A percentile compares a stretch with the other conserved stretches of the same genome.
These are phyloP conservation scores for Argynnis bischoffii DNA, from an alignment of 2,888 invertebrate genomes.

Conservation along the genomic window DNA sequence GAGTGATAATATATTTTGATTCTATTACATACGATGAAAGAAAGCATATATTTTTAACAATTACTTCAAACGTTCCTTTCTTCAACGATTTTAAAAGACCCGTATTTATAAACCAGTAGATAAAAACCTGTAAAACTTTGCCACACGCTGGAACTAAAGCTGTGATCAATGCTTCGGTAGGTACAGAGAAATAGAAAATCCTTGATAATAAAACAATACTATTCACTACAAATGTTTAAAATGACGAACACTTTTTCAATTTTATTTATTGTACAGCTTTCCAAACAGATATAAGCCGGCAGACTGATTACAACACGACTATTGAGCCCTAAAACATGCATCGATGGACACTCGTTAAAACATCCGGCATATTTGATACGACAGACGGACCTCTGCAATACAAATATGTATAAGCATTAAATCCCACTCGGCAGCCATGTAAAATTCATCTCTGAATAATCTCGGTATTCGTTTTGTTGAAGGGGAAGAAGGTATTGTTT, in stretches of 20 bases:
- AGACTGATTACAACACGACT: constrained; percentile 6
- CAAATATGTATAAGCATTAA: constrained; percentile 23
- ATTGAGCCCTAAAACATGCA: constrained; percentile 13
- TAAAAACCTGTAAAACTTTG: too few relatives aligned
- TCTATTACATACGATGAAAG: too few relatives aligned
- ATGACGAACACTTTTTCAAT: background rate
- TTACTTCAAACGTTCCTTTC: too few relatives aligned
- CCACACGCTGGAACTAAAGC: too few relatives aligned
- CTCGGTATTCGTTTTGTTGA: constrained; percentile 30
- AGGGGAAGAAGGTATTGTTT: constrained; percentile 2
- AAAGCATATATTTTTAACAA: too few relatives aligned
- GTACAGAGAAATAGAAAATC: too few relatives aligned
- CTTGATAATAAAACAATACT: too few relatives aligned
- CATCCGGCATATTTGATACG: constrained; percentile 17
- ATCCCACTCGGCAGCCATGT: constrained; percentile 34
- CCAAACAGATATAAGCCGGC: background rate
- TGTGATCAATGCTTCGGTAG: too few relatives aligned
- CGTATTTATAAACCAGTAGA: too few relatives aligned
- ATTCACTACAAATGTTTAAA: background rate
- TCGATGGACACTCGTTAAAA: constrained; percentile 17
- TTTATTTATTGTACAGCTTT: background rate
- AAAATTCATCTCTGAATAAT: constrained; percentile 42
- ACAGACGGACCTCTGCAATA: constrained; percentile 8
- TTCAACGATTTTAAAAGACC: too few relatives aligned
- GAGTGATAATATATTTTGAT: too few relatives aligned